A percentile compares a stretch with the other conserved stretches of the same genome.
Conservation (phyloP, 2,113 vertebrate genomes). For the Lanius ludovicianus region DNA sequence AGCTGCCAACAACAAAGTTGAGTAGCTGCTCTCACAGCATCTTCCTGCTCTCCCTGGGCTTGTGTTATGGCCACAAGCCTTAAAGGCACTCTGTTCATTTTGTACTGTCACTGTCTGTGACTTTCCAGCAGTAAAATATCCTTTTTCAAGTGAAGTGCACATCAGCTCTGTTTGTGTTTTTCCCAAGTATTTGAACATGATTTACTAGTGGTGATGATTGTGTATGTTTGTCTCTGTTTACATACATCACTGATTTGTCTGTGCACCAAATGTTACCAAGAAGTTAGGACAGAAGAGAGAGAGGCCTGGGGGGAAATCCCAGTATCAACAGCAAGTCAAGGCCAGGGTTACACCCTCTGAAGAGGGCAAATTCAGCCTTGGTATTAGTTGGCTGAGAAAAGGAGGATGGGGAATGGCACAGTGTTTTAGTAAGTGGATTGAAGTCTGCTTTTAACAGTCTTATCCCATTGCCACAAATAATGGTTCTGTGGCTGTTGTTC, state of each 20-base stretch:
- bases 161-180: background rate
- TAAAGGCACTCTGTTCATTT: conserved; percentile 25
- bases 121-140: background rate
- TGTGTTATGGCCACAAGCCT: conserved; percentile 5
- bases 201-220: conserved; percentile 13
- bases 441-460: background rate
- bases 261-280: background rate
- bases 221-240: conserved; percentile 32
- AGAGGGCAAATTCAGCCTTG: background rate
- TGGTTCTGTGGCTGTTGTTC: background rate
- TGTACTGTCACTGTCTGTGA: conserved; percentile 30
- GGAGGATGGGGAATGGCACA: background rate
- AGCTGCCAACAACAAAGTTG: conserved; percentile 27
- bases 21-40: conserved; percentile 19
- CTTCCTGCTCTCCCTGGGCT: background rate
- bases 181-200: background rate
- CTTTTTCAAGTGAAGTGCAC: background rate
- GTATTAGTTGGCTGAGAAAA: conserved; percentile 8
- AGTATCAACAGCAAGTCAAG: background rate
- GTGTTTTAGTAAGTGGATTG: conserved; percentile 4
- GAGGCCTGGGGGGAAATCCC: background rate
- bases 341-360: background rate
- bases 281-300: conserved; percentile 8
- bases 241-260: background rate
- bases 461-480: background rate